These are phyloP conservation scores for Microctenopoma lineatum DNA, from an alignment of 2,797 vertebrate species.

Conservation along the genomic window DNA sequence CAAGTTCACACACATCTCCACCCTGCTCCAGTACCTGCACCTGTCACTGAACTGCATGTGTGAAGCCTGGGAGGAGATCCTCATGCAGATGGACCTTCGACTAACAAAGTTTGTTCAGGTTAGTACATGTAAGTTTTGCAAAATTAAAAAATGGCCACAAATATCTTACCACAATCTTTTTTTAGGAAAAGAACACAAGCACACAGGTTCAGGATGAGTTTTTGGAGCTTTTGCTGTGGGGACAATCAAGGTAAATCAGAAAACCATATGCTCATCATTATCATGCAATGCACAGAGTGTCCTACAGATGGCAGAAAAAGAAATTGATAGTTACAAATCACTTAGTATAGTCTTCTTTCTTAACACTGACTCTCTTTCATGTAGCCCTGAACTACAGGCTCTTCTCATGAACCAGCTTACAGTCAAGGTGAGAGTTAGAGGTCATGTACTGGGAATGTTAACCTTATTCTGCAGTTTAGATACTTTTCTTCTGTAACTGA, in stretches of 20 bases:
- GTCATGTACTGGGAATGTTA: background rate
- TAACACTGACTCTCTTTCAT: constrained; percentile 29
- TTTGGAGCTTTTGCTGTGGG: constrained; percentile 96
- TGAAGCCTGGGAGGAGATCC: constrained; percentile 98
- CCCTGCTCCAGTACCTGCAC: constrained; percentile 95
- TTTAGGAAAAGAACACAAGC: constrained; percentile 94
- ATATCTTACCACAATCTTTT: constrained; percentile 1
- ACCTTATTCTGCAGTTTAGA: background rate
- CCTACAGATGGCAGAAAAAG: constrained; percentile 50
- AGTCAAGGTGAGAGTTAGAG: constrained; percentile 88
- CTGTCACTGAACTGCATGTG: constrained; percentile 97
- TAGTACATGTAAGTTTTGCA: background rate
- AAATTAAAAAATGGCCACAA: background rate
- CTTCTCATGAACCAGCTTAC: constrained; percentile 97
- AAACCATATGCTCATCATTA: background rate
- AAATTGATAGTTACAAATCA: background rate
- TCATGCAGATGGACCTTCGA: constrained; percentile 97
- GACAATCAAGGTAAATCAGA: constrained; percentile 90
- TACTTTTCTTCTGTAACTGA: background rate
- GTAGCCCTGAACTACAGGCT: constrained; percentile 93
- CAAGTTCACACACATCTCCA: constrained; percentile 99
- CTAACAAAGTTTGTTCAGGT: constrained; percentile 99
- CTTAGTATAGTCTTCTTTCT: too few species aligned
- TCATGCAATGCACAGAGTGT: constrained; percentile 16
- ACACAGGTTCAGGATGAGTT: constrained; percentile 99